These are phyloP conservation scores for Rapana venosa DNA, from an alignment of 2,888 invertebrate species.

Conservation along the genomic window DNA sequence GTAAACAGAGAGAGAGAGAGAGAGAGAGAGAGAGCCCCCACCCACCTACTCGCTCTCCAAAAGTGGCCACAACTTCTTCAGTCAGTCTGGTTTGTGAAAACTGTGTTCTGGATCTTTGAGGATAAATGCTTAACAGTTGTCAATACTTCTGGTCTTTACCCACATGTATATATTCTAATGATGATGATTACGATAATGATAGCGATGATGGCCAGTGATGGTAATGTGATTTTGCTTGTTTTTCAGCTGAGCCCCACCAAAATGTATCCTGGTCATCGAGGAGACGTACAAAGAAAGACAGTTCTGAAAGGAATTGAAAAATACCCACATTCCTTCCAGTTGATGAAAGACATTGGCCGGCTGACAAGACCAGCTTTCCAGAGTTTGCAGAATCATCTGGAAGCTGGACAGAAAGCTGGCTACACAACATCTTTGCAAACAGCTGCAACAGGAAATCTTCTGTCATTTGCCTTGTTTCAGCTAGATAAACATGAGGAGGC, in stretches of 20 bases:
- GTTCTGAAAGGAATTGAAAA: neutral
- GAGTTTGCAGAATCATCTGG: slow-evolving; percentile 2
- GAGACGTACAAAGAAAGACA: neutral
- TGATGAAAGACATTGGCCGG: neutral
- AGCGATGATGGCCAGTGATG: too few species aligned
- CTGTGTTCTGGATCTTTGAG: too few species aligned
- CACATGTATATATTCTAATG: neutral
- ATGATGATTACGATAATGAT: too few species aligned
- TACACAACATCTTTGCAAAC: slow-evolving; percentile 33
- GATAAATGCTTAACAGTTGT: too few species aligned
- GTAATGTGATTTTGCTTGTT: neutral
- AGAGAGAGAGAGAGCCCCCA: too few species aligned
- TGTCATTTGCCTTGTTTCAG: slow-evolving; percentile 7
- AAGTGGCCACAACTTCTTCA: too few species aligned
- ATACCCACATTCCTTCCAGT: slow-evolving; percentile 34
- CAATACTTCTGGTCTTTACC: neutral
- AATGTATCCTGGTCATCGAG: neutral
- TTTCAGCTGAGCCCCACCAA: neutral
- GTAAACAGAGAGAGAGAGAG: too few species aligned
- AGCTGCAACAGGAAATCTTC: neutral
- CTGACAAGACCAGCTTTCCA: neutral
- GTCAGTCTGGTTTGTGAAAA: too few species aligned
- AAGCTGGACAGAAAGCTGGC: neutral
- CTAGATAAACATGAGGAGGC: neutral
- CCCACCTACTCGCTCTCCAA: too few species aligned